Percentiles rank a stretch among this genome's conserved stretches.
These are phyloP conservation scores for Sus scrofa DNA, from an alignment of 2,113 vertebrate genomes.

Conservation along the genomic window T2T-Sscrofa CM000824.6:190662001-190662500, in stretches of 20 bases:
- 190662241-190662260: background rate
- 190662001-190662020: no score
- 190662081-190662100: no score
- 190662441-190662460: background rate
- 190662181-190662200: background rate
- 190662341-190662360: background rate
- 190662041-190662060: no score
- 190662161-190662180: background rate
- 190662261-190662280: background rate
- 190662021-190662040: no score
- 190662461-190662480: background rate
- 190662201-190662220: background rate
- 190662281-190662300: background rate
- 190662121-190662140: no score
- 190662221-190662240: background rate
- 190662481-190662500: background rate
- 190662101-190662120: no score
- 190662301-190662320: background rate
- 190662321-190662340: background rate
- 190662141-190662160: background rate
- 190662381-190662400: background rate
- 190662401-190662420: background rate
- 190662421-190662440: background rate
- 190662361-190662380: background rate
- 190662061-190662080: no score